Evolutionary conservation across 2,113 vertebrate genomes (phyloP), one percentile per base, ranked within the genome.

Genomic region (Orycteropus afer): DNA sequence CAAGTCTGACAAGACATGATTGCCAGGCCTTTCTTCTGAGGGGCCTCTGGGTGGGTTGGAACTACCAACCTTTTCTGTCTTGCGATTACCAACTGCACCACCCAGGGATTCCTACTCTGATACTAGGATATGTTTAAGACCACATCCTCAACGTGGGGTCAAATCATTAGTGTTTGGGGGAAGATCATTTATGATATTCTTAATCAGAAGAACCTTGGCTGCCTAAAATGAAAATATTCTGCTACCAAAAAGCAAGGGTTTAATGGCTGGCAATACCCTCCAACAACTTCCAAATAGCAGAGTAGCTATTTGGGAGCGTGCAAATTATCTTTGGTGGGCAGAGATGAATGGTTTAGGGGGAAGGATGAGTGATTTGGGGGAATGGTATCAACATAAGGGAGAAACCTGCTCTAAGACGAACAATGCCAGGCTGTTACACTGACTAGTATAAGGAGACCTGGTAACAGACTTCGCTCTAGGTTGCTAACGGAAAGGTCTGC

Each of bases 271-370:
- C 3, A 1, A 10, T 2, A 2, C 25, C 77, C 17, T 63, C 59
- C 77, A 20, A 7, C 57, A 42, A n/a, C 61, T 55, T 45, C 57
- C 49, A 18, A 13, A 34, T 9, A 23, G n/a, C 3, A 11, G 22
- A 14, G 34, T 0, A 13, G 79, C 27, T 18, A 2, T 59, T 2
- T 13, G 83, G 73, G 37, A 7, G 1, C 3, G 23, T n/a, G 45
- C 32, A 55, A 32, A 17, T n/a, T 51, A 5, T 14, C 86, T 63
- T 22, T 34, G 74, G 59, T 45, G 20, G 23, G 6, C 23, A 0
- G 9, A 27, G 42, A 3, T 7, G 1, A 34, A 6, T n/a, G 27
- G 27, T 29, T 61, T 40, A 32, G 47, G 7, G 57, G 42, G 22
- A 5, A 25, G 49, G 23, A 79, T 4, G 76, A 53, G 73, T 25